Evolutionary conservation across 2,888 invertebrate species (phyloP).

Genomic region (Drosophila atroscutellata): DNA sequence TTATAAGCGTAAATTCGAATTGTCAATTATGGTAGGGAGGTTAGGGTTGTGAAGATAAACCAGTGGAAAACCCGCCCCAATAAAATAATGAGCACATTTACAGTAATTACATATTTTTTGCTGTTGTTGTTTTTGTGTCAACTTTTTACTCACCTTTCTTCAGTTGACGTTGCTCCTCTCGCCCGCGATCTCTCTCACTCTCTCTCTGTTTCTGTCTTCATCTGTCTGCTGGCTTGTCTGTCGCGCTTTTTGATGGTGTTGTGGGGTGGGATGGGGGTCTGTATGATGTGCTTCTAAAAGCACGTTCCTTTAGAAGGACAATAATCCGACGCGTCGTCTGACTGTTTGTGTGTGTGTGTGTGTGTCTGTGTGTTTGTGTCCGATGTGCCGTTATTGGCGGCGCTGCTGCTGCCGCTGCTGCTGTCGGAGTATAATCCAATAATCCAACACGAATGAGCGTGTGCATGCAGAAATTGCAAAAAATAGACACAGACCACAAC

Average conservation of each 20-base stretch:
- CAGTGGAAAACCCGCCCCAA: background rate
- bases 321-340: constrained; percentile 61
- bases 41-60: background rate
- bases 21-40: constrained; percentile 1
- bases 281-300: constrained; percentile 54
- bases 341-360: constrained; percentile 25
- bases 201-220: background rate
- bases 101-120: constrained; percentile 21
- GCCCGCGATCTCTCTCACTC: background rate
- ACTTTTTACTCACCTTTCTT: constrained; percentile 42
- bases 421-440: constrained; percentile 74
- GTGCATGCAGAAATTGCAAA: constrained; percentile 75
- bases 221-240: constrained; percentile 4
- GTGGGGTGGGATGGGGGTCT: background rate
- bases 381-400: constrained; percentile 63
- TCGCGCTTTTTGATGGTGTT: constrained; percentile 16
- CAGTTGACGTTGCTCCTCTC: constrained; percentile 14
- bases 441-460: constrained; percentile 80
- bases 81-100: constrained; percentile 14
- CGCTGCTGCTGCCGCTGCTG: constrained; percentile 50
- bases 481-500: constrained; percentile 70
- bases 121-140: constrained; percentile 10
- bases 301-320: constrained; percentile 65
- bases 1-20: constrained; percentile 1
- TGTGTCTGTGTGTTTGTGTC: constrained; percentile 41